Conservation (phyloP, 2,113 vertebrate genomes). For the Drymodes brunneopygia region DNA sequence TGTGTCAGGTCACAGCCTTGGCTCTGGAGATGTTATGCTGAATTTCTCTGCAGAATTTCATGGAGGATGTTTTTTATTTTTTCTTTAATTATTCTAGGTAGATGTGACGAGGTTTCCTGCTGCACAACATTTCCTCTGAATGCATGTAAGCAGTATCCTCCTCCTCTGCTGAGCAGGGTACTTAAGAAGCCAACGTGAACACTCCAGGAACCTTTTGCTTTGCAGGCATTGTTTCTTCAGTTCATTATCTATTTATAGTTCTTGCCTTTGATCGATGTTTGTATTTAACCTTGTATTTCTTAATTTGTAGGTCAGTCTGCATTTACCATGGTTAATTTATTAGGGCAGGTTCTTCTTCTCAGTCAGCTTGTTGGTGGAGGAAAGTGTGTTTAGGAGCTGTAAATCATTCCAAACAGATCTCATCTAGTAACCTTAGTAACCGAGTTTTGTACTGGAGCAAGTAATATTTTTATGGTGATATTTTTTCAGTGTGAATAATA, state of each 20-base stretch:
- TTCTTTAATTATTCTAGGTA: background rate
- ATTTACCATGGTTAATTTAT: constrained; percentile 62
- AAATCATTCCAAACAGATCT: constrained; percentile 54
- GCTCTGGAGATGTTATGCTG: background rate
- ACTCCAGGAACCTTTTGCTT: constrained; percentile 34
- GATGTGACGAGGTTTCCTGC: background rate
- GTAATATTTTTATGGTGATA: constrained; percentile 31
- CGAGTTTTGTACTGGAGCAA: constrained; percentile 24
- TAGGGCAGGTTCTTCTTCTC: constrained; percentile 41
- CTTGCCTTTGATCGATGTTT: constrained; percentile 53
- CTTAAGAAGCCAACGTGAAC: background rate
- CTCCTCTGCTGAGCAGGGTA: background rate
- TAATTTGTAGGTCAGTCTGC: constrained; percentile 59
- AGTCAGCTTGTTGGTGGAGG: background rate
- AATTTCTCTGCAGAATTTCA: background rate
- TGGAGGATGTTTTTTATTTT: background rate
- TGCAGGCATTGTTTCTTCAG: constrained; percentile 43
- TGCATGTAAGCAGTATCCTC: background rate
- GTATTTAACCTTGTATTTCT: constrained; percentile 66
- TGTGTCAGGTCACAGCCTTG: background rate
- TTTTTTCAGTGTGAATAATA: constrained; percentile 44
- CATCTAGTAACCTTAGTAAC: constrained; percentile 64
- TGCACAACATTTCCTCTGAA: background rate
- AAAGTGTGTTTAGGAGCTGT: constrained; percentile 26
- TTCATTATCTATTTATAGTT: constrained; percentile 64